Conservation (phyloP, 23 tunicate genomes). For the Ciona savignyi region DNA sequence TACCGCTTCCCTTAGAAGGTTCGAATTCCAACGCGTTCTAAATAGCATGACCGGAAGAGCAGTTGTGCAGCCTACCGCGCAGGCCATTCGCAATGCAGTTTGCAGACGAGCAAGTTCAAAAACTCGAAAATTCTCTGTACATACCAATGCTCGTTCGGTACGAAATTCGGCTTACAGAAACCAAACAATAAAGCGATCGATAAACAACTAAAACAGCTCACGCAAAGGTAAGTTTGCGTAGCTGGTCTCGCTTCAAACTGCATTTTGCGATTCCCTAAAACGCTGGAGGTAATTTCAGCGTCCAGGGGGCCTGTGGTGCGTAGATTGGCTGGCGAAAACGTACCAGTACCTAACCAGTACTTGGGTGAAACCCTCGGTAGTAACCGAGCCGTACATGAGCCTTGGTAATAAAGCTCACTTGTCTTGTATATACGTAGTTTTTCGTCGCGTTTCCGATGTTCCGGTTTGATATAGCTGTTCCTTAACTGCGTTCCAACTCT, state of each 20-base stretch:
- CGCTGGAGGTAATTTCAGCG: conserved; percentile 3
- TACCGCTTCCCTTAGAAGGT: too few relatives aligned
- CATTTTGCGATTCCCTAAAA: neutral
- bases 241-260: neutral
- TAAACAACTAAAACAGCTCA: neutral
- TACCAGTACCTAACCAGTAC: neutral
- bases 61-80: too few relatives aligned
- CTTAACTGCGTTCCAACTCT: too few relatives aligned
- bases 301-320: neutral
- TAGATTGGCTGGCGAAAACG: neutral
- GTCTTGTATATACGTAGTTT: neutral
- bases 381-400: neutral
- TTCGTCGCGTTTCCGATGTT: neutral
- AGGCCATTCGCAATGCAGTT: too few relatives aligned
- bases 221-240: neutral
- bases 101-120: too few relatives aligned
- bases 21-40: too few relatives aligned
- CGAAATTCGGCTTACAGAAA: too few relatives aligned
- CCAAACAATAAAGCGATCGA: too few relatives aligned
- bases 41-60: too few relatives aligned
- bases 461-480: neutral
- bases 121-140: too few relatives aligned
- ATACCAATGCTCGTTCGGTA: too few relatives aligned
- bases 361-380: neutral
- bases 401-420: neutral